Base-by-base conservation (phyloP, 2,113 vertebrate species). In the Peromyscus maniculatus region DNA sequence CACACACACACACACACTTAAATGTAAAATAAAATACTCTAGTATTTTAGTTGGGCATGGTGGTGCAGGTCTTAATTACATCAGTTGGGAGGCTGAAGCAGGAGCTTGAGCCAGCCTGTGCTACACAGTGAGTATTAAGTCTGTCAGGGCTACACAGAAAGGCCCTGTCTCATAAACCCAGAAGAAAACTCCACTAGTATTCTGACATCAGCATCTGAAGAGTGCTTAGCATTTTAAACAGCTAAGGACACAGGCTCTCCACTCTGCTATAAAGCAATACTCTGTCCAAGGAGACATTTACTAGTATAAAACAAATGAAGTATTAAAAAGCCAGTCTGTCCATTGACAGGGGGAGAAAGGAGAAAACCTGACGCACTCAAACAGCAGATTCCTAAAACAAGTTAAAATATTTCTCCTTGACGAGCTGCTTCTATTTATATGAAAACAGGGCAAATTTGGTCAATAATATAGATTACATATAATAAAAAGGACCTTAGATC, bases 401-500 rank as follows among this genome's bases (percentile, higher is more conserved):
- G 95, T 98, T 94, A 97, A 98, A 98, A 95, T 98, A 98, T 98
- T 98, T 98, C 97, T 96, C 95, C 98, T 95, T 98, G 98, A 99
- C 98, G 98, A 98, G 95, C 96, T 97, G 98, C 98, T 98, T 98
- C 96, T 94, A 97, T 94, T 98, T 96, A 98, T 98, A 98, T 98
- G 98, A 96, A 98, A 97, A 89, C 94, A 98, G 98, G 97, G 98
- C 96, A 97, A 95, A 96, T 94, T 0, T 97, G 97, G 98, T 98
- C 99, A 98, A 99, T 98, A 98, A 95, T 98, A 99, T 98, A 97
- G 98, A 99, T 99, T 98, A 93, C 92, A 96, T 93, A 96, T 33
- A 98, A 98, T 98, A 98, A 98, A 98, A 98, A 98, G 97, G 94
- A 98, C 49, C 96, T 98, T 17, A 91, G 97, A 97, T 92, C 93